phyloP scores from a whole-genome alignment of 2,797 vertebrate species.

The Sarcophilus harrisii region DNA sequence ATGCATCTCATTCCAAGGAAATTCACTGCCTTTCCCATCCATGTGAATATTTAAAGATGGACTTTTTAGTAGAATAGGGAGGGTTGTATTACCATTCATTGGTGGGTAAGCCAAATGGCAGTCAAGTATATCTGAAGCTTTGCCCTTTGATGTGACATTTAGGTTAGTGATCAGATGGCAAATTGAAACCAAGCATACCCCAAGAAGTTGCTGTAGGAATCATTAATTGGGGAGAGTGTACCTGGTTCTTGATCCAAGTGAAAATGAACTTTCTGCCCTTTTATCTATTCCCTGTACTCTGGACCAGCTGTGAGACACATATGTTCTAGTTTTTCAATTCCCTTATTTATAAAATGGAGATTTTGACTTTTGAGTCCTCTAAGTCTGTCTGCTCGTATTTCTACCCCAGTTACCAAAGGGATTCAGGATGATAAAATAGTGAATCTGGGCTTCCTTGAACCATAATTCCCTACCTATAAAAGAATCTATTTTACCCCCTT shows the following conservation, averaged over 20 bases:
- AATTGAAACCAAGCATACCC: background rate
- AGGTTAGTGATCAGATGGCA: background rate
- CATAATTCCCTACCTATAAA: background rate
- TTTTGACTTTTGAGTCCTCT: background rate
- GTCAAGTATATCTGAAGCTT: slow-evolving; percentile 3
- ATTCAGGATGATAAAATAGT: background rate
- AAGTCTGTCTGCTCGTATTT: background rate
- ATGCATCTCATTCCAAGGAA: slow-evolving; percentile 15
- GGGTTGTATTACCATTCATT: background rate
- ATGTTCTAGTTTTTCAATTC: background rate
- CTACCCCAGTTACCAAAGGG: background rate
- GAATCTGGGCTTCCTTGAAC: background rate
- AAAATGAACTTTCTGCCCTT: background rate
- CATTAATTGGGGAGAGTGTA: background rate
- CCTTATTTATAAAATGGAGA: background rate
- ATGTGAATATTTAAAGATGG: background rate
- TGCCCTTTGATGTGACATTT: background rate
- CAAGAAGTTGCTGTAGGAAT: background rate
- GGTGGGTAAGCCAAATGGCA: slow-evolving; percentile 3
- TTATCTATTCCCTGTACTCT: background rate
- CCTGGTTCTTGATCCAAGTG: background rate
- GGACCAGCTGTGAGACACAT: background rate
- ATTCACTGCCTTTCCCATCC: slow-evolving; percentile 30
- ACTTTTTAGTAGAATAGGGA: background rate
- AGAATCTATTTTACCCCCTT: background rate